Evolutionary conservation across 2,797 vertebrate species (phyloP).

Genomic region (Orestias chungarensis): DNA sequence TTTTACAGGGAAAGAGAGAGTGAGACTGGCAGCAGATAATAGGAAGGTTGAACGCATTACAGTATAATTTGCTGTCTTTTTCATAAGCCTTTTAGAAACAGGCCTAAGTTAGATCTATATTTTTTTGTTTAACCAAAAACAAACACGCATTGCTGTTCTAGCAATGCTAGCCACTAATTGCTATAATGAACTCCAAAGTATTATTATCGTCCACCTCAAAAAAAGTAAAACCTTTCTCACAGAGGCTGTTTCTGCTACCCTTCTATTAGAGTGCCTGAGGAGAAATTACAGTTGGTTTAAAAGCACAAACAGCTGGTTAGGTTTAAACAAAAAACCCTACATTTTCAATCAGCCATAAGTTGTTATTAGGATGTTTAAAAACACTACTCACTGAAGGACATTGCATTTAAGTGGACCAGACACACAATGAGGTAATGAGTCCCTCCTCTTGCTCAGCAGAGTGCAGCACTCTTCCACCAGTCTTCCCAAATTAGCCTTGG

Average conservation of each 20-base stretch:
- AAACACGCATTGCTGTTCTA: background rate
- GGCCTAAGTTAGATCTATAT: too few relatives aligned
- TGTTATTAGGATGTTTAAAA: background rate
- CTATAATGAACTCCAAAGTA: background rate
- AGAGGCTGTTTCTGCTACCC: background rate
- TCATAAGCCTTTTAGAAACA: background rate
- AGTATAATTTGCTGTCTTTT: background rate
- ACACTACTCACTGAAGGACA: background rate
- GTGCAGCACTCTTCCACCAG: conserved; percentile 40
- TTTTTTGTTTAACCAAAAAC: background rate
- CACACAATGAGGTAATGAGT: conserved; percentile 41
- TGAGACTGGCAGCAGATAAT: background rate
- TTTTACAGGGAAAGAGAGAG: background rate
- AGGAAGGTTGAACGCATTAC: background rate
- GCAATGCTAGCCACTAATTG: background rate
- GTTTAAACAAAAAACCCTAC: background rate
- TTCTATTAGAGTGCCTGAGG: background rate
- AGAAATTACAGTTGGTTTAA: background rate
- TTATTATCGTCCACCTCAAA: background rate
- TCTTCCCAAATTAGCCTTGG: conserved; percentile 60
- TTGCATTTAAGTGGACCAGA: conserved; percentile 15
- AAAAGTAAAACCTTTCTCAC: background rate
- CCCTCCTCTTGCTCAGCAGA: conserved; percentile 43
- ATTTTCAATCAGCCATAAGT: background rate
- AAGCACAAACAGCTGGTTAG: background rate